These are phyloP conservation scores for Balaeniceps rex DNA, from an alignment of 2,113 vertebrate genomes.

Conservation along the genomic window DNA sequence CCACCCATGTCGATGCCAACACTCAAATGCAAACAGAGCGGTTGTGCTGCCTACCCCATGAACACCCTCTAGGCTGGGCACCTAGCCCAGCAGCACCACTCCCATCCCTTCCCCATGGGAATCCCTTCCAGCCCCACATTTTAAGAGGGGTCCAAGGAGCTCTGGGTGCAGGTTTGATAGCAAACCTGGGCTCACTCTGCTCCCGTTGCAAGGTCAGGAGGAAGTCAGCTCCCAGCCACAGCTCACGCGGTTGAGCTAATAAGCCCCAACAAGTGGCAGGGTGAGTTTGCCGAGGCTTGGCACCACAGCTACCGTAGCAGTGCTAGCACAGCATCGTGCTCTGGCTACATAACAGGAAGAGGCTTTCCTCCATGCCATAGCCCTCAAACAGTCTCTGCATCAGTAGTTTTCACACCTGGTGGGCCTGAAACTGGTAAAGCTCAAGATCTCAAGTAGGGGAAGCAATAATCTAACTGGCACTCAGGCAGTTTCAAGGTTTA, in stretches of 20 bases:
- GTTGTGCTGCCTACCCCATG: background rate
- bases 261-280: background rate
- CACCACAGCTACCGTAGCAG: background rate
- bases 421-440: background rate
- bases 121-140: background rate
- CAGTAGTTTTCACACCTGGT: background rate
- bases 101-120: background rate
- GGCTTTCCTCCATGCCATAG: background rate
- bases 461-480: background rate
- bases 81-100: accelerated
- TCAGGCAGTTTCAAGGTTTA: background rate
- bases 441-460: background rate
- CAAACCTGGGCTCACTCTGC: background rate
- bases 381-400: background rate
- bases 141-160: background rate
- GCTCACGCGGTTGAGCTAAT: background rate
- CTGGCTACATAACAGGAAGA: background rate
- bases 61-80: background rate
- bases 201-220: background rate
- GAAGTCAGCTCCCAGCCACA: background rate
- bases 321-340: background rate
- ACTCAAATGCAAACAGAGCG: background rate
- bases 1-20: background rate
- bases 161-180: background rate
- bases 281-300: background rate